Evolutionary conservation across 23 tunicate species (phyloP), one percentile per base, ranked within the genome.

Genomic region (Ascidia mentula): DNA sequence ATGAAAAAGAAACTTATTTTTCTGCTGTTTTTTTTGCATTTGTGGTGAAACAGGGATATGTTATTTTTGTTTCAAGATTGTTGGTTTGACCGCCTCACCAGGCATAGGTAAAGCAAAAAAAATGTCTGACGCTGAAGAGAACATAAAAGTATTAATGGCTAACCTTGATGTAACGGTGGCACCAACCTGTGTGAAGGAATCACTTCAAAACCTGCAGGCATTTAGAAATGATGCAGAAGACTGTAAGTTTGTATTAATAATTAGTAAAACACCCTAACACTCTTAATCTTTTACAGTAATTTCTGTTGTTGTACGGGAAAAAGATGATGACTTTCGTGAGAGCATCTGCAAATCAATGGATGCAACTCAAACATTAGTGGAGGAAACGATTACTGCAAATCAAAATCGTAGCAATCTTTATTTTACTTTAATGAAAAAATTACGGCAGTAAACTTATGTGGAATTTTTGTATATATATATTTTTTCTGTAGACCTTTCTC

Each of bases 21-120:
- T n/a, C n/a, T n/a, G n/a, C n/a, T n/a, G n/a, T n/a, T n/a, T n/a
- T n/a, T n/a, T n/a, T n/a, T n/a, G n/a, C n/a, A n/a, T n/a, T n/a
- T n/a, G n/a, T n/a, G n/a, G n/a, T n/a, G n/a, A n/a, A n/a, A n/a
- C n/a, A n/a, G n/a, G n/a, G n/a, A 9, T 12, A 15, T 42, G 53
- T 42, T 42, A 15, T 33, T 18, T 34, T 73, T 73, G 26, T 18
- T 32, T 31, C 3, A 4, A 89, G 95, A 83, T 89, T 42, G 79
- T 89, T 59, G 95, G 95, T 4, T 36, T 89, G 39, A 77, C 95
- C 15, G 95, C 95, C 6, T 84, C 85, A 32, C 87, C 80, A 30
- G 89, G 89, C 8, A 82, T 90, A 22, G 89, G 89, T 20, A 76
- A 72, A 46, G 96, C 90, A 30, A 90, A 85, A 38, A 75, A 79